A percentile compares a stretch with the other conserved stretches of the same genome.
Conservation (phyloP, 2,888 invertebrate genomes). For the Coenonympha glycerion region DNA sequence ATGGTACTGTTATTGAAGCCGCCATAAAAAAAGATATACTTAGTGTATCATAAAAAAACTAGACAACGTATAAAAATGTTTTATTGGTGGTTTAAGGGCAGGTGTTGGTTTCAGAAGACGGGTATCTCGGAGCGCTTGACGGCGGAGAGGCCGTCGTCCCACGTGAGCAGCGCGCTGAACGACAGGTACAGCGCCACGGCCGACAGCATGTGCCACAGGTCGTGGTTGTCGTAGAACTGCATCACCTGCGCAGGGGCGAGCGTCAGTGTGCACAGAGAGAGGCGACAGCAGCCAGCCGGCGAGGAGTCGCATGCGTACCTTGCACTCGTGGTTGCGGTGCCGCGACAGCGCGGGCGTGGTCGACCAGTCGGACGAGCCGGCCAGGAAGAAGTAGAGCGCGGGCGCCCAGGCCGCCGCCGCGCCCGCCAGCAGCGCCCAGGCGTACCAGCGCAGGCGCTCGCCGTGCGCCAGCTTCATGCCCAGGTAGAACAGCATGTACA, state of each 20-base stretch:
- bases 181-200: constrained; percentile 88
- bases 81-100: neutral
- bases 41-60: too few relatives aligned
- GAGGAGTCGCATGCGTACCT: constrained; percentile 41
- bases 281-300: neutral
- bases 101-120: constrained; percentile 78
- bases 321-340: constrained; percentile 61
- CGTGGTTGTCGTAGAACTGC: constrained; percentile 89
- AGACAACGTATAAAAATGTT: neutral
- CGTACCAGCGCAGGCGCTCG: constrained; percentile 78
- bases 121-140: constrained; percentile 83
- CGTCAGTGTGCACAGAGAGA: neutral
- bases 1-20: too few relatives aligned
- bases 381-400: constrained; percentile 76
- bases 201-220: constrained; percentile 92
- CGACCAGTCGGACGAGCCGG: constrained; percentile 52
- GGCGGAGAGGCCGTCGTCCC: constrained; percentile 88
- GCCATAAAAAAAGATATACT: too few relatives aligned
- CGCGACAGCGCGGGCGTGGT: constrained; percentile 83
- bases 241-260: constrained; percentile 56
- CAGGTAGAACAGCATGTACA: constrained; percentile 89
- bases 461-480: constrained; percentile 86
- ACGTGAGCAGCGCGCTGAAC: constrained; percentile 86
- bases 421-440: constrained; percentile 79
- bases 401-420: constrained; percentile 81